Conservation (phyloP, 2,797 vertebrate genomes). For the Enteromius argenteus region DNA sequence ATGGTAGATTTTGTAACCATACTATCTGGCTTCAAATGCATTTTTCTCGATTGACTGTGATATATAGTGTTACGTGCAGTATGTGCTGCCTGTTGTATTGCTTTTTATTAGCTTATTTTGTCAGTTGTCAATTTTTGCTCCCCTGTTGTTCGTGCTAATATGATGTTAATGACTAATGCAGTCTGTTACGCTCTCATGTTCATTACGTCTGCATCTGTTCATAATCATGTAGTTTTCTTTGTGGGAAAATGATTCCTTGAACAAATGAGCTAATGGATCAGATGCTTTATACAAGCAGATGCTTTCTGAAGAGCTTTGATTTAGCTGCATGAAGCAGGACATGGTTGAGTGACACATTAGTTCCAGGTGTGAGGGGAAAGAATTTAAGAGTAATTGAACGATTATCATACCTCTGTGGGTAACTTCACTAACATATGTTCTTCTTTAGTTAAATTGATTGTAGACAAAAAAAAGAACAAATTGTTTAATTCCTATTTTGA, state of each 20-base stretch:
- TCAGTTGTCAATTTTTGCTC: not conserved
- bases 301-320: constrained; percentile 19
- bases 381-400: constrained; percentile 29
- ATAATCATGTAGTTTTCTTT: constrained; percentile 15
- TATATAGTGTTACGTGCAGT: not conserved
- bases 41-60: not conserved
- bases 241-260: not conserved
- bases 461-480: constrained; percentile 13
- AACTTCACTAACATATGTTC: constrained; percentile 29
- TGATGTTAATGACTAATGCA: constrained; percentile 15
- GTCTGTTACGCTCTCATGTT: not conserved
- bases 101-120: not conserved
- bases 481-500: not conserved
- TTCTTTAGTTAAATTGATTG: constrained; percentile 30
- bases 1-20: not conserved
- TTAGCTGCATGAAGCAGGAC: not conserved
- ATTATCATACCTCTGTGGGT: constrained; percentile 43
- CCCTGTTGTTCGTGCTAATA: not conserved
- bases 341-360: constrained; percentile 8
- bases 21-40: not conserved
- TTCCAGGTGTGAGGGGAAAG: constrained; percentile 39
- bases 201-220: not conserved
- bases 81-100: not conserved
- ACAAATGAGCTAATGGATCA: constrained; percentile 41
- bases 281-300: constrained; percentile 24